Base-by-base conservation (phyloP, 1,140 invertebrate species). In the Argopecten irradians region DNA sequence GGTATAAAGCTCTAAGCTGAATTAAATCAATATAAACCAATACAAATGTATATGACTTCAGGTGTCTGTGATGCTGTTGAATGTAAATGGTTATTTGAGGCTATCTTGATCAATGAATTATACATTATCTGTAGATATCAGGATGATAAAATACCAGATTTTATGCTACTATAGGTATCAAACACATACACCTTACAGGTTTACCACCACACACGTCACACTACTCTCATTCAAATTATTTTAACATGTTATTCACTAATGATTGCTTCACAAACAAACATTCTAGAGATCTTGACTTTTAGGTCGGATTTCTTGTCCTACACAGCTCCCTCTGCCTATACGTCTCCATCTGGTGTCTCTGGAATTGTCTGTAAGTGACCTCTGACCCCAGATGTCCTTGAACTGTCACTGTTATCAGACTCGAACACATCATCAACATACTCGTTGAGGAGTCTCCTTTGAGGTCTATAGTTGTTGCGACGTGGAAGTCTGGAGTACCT, bases 381-480 rank as follows among this genome's bases (percentile, higher is more conserved):
- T 35, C 91, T 90, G 13, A 90, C 32, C 55, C 22, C 55, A 34
- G 89, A 90, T 2, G 55, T 85, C 13, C 89, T 82, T 19, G 92
- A 93, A 33, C 92, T 91, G 83, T 87, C 90, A 84, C 90, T 91
- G 83, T 93, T 91, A 41, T 93, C 93, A 28, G 92, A 92, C 82
- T 93, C 93, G 91, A 93, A 93, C 14, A 93, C 93, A 89, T 93
- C 93, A 91, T 93, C 93, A 39, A 92, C 91, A 88, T 93, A 92
- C 84, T 93, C 93, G 83, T 91, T 91, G n/a, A 93, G 88, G 16
- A 93, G 86, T 9, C 92, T 83, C 83, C 93, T 89, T 82, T 93
- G 91, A 14, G 93, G 93, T 32, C 91, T 88, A 86, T 93, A 93
- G 16, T 89, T 87, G 22, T 90, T 84, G 9, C 88, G 86, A 32